Conservation (phyloP, 2,888 invertebrate genomes). For the Thecocarcelia acutangulata region DNA sequence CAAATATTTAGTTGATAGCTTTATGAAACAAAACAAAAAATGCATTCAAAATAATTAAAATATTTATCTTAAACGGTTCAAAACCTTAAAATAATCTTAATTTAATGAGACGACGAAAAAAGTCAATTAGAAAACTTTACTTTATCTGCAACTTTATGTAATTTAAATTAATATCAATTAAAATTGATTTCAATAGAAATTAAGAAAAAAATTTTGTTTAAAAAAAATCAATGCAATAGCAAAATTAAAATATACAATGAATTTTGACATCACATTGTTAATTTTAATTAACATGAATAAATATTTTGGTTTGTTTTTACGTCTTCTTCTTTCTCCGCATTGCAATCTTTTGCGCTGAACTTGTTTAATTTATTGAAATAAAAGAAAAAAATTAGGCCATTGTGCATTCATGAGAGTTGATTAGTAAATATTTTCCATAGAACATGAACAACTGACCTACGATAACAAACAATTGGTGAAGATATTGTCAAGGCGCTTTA, state of each 20-base stretch:
- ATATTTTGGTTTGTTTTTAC: not conserved
- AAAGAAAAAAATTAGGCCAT: not conserved
- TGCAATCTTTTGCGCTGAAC: not conserved
- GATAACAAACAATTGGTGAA: constrained; percentile 11
- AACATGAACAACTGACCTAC: constrained; percentile 25
- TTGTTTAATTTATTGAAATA: constrained; percentile 8
- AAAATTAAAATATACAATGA: constrained; percentile 13
- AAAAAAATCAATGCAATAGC: not conserved
- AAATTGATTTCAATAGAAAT: constrained; percentile 15
- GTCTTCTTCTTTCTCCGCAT: too few relatives aligned
- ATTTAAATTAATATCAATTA: not conserved
- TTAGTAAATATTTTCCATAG: not conserved
- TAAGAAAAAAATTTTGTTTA: not conserved
- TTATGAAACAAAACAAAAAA: constrained; percentile 30
- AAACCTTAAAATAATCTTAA: constrained; percentile 21
- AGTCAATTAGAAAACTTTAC: constrained; percentile 31
- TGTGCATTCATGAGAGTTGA: not conserved
- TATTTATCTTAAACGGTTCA: constrained; percentile 15
- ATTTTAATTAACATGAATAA: constrained; percentile 30
- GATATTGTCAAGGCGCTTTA: constrained; percentile 14
- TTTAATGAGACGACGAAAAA: constrained; percentile 1
- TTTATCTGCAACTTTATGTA: too few relatives aligned
- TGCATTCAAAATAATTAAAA: constrained; percentile 4
- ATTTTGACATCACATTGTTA: constrained; percentile 13
- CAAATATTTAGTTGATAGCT: constrained; percentile 65